Evolutionary conservation across 2,888 invertebrate genomes (phyloP), one percentile per base, ranked within the genome.

Genomic region (Hydrotaea diabolus): DNA sequence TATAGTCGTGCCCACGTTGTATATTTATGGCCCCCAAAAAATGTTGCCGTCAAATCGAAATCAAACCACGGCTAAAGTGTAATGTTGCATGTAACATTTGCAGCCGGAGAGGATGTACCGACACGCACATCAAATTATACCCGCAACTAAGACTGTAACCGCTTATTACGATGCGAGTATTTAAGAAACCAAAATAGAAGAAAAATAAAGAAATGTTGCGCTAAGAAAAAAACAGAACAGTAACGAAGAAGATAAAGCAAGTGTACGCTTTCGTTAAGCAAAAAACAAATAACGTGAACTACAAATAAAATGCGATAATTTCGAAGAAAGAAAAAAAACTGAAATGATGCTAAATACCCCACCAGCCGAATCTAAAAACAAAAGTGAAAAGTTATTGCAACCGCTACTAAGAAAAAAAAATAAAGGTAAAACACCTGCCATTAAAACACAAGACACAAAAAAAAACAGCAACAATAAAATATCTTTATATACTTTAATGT

Each of bases 81-180:
- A 31, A 31, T 62, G 62, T n/a, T 62, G 36, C 62, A 31, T 62
- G 13, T 62, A 62, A 62, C n/a, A 62, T 62, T 31, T 62, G 26
- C 62, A n/a, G n/a, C 15, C 15, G 31, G 62, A 26, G 11, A 39
- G 43, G 13, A n/a, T 15, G 49, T n/a, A n/a, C n/a, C 15, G n/a
- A 49, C 49, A 49, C 49, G 49, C 49, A 49, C 49, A 49, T n/a
- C 49, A 13, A 49, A 49, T 49, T 49, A 7, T 49, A 49, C n/a
- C n/a, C 49, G 49, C 2, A 49, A 49, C n/a, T 4, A 49, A 2
- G 7, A 59, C 26, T 21, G 19, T 21, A 49, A 49, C 49, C 13
- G 49, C 49, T n/a, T 49, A 49, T 49, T 49, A n/a, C n/a, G n/a
- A n/a, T n/a, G n/a, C n/a, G n/a, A n/a, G n/a, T n/a, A 49, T 49